phyloP scores from a whole-genome alignment of 2,888 invertebrate species.

The Ariolimax columbianus region DNA sequence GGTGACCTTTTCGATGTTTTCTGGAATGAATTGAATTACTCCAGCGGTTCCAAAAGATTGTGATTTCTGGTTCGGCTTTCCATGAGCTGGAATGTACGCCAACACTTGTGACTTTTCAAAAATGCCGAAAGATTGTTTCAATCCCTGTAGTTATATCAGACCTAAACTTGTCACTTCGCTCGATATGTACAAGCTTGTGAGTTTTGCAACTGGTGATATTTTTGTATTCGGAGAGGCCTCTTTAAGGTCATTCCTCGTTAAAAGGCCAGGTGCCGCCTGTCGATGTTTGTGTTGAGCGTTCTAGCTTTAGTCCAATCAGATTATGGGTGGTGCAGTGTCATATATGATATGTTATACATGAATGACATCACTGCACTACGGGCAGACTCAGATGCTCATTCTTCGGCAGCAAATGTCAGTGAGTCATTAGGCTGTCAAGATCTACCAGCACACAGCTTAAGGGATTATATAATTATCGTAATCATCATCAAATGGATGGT shows the following conservation, averaged over 20 bases:
- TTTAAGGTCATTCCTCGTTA: background rate
- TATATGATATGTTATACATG: too few species aligned
- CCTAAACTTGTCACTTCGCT: background rate
- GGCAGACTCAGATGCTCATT: too few species aligned
- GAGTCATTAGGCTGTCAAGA: too few species aligned
- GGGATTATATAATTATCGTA: too few species aligned
- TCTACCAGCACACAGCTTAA: too few species aligned
- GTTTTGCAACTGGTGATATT: background rate
- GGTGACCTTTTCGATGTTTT: conserved; percentile 23
- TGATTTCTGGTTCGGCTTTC: background rate
- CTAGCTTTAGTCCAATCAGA: too few species aligned
- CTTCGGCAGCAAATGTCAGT: too few species aligned
- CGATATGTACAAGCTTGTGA: background rate
- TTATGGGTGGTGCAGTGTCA: background rate
- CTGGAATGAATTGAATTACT: background rate
- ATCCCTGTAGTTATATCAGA: background rate
- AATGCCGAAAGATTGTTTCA: background rate
- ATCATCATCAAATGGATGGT: too few species aligned
- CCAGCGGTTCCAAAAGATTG: background rate
- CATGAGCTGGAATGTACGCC: background rate
- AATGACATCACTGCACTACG: too few species aligned
- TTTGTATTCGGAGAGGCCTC: background rate
- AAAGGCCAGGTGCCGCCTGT: background rate
- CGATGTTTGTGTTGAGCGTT: background rate
- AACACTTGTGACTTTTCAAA: background rate